phyloP scores from a whole-genome alignment of 1,140 invertebrate genomes.

The Zaprionus capensis region DNA sequence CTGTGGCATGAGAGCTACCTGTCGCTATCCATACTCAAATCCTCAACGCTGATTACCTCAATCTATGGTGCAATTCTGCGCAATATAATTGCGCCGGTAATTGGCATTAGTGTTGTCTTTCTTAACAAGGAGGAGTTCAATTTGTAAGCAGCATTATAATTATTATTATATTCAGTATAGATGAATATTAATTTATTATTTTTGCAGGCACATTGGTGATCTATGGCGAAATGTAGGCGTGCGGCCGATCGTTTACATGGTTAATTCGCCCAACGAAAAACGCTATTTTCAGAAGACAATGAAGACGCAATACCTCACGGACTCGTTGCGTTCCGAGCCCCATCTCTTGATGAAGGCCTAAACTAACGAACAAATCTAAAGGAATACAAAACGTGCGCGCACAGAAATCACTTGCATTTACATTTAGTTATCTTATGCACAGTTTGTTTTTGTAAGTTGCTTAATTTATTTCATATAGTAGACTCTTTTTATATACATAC shows the following conservation, averaged over 20 bases:
- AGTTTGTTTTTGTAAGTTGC: conserved; percentile 21
- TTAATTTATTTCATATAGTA: conserved; percentile 39
- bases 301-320: conserved; percentile 83
- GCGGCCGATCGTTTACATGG: conserved; percentile 82
- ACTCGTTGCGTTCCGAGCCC: conserved; percentile 82
- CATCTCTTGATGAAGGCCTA: conserved; percentile 81
- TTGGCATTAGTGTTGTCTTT: conserved; percentile 83
- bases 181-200: not conserved
- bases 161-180: not conserved
- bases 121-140: conserved; percentile 83
- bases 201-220: conserved; percentile 76
- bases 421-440: conserved; percentile 39
- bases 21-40: conserved; percentile 71
- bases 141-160: conserved; percentile 60
- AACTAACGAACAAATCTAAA: conserved; percentile 18
- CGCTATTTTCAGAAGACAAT: conserved; percentile 84
- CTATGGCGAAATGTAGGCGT: conserved; percentile 83
- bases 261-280: conserved; percentile 84
- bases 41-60: conserved; percentile 78
- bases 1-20: conserved; percentile 82
- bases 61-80: conserved; percentile 81
- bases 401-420: conserved; percentile 70
- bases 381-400: conserved; percentile 20
- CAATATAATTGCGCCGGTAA: conserved; percentile 83
- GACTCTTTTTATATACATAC: conserved; percentile 21